Base-by-base conservation (phyloP, 2,113 vertebrate genomes). In the Baryphthengus martii region DNA sequence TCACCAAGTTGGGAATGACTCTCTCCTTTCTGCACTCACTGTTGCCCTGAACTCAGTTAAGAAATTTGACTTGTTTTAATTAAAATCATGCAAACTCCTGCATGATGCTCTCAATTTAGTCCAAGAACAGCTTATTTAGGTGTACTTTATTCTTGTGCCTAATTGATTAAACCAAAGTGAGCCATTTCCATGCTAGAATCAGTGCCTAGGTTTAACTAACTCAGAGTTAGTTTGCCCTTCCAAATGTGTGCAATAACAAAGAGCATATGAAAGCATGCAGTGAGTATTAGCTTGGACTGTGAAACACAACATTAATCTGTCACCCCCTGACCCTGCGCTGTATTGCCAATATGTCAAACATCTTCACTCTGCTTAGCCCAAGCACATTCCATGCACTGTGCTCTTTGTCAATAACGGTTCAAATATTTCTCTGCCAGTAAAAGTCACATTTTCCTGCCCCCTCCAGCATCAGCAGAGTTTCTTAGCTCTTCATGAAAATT, bases 291-390 rank as follows among this genome's bases (percentile, higher is more conserved):
- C 80, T 68, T 20, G 33, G 80, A 82, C 92, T 56, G 87, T 77
- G 95, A 95, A 96, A 95, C 77, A 95, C 79, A 95, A 72, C 92
- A 95, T 97, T 89, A 94, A 97, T 96, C 96, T 84, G 88, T 81
- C 83, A 85, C 92, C 96, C 44, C 19, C 85, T 94, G 92, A 95
- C 93, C 94, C 92, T 24, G 67, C 3, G 16, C 94, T 92, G 42
- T 93, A 96, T 78, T 96, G 96, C 95, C 97, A 97, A 97, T 97
- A 96, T 17, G 88, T 95, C 95, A 95, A 90, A 96, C 90, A 93
- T 91, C 90, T 89, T 92, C 83, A 68, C 90, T 93, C 77, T 94
- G 92, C 96, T 85, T 93, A 94, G 92, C 92, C 71, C 94, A 92
- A 90, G 93, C 72, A 93, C 82, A 93, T 95, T 96, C 79, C 29